Base-by-base conservation (phyloP, 2,888 invertebrate genomes). In the Blastobasis adustella region DNA sequence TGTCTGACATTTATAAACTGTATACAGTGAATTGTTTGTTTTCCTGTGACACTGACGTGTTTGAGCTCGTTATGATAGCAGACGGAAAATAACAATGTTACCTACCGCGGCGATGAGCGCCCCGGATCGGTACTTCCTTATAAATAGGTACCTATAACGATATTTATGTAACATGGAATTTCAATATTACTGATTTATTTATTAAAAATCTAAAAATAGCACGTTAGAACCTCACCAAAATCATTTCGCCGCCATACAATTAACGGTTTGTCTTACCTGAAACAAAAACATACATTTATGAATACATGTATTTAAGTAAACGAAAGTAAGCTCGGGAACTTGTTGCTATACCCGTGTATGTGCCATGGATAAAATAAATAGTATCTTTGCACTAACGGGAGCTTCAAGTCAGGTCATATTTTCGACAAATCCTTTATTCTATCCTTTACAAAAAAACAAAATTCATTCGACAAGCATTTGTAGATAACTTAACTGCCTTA, bases 191-290 rank as follows among this genome's bases (percentile, higher is more conserved):
- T n/a, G n/a, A n/a, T n/a, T n/a, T n/a, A n/a, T n/a, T 54, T 53
- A 53, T 51, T 50, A 57, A 55, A 58, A 49, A 50, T 45, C 47
- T 51, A 51, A 51, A 9, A 46, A 37, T 38, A 46, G 23, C 51
- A 55, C 23, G 23, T 23, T 43, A 43, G 56, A 57, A 72, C 69
- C 82, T 83, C 83, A 84, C 83, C 83, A 70, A 53, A 66, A 69
- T 72, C 70, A 61, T 68, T 67, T 65, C 59, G 66, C 66, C 71
- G 69, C 60, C 61, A 58, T 50, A 57, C 47, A 59, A 55, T 58
- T 59, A 61, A 58, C 60, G 61, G 58, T 54, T 62, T 42, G 52
- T 53, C 61, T 74, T 82, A 86, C 86, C 86, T 86, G 87, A 68
- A 86, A 86, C 83, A 81, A 82, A 49, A 54, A 58, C 57, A 55